phyloP scores from a whole-genome alignment of 2,797 vertebrate genomes.

The Cryptoprocta ferox region DNA sequence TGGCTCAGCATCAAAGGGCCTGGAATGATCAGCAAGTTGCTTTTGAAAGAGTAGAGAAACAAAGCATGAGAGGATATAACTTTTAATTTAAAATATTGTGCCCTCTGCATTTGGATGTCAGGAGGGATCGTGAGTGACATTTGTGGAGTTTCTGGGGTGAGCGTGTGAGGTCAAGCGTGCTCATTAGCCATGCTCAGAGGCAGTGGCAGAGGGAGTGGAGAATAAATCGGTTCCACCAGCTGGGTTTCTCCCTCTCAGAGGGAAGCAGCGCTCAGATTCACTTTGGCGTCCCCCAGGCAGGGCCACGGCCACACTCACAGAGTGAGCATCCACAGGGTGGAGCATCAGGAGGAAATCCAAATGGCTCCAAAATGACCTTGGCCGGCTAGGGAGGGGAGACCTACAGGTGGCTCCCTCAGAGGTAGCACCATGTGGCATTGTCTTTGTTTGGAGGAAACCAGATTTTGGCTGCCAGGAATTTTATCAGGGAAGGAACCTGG shows the following conservation, averaged over 20 bases:
- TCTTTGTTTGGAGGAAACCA: background rate
- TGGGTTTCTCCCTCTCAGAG: background rate
- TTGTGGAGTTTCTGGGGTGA: constrained; percentile 47
- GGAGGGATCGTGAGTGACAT: constrained; percentile 67
- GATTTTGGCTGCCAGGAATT: background rate
- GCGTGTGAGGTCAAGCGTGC: background rate
- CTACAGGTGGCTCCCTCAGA: background rate
- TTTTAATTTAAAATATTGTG: constrained; percentile 69
- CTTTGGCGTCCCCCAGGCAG: background rate
- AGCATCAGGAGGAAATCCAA: background rate
- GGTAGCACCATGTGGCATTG: background rate
- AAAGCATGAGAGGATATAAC: constrained; percentile 17
- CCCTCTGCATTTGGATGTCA: constrained; percentile 33
- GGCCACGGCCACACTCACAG: background rate
- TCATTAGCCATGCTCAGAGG: constrained; percentile 61
- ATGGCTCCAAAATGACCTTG: background rate
- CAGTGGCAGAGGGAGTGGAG: accelerated
- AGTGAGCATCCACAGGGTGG: accelerated
- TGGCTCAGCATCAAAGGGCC: constrained; percentile 56
- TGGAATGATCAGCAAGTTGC: constrained; percentile 41
- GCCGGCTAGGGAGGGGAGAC: background rate
- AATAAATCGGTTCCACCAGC: accelerated
- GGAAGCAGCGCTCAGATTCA: background rate
- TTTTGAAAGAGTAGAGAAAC: constrained; percentile 58
- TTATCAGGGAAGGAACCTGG: background rate